Base-by-base conservation (phyloP, 1,140 invertebrate genomes). In the Heliconius congener region DNA sequence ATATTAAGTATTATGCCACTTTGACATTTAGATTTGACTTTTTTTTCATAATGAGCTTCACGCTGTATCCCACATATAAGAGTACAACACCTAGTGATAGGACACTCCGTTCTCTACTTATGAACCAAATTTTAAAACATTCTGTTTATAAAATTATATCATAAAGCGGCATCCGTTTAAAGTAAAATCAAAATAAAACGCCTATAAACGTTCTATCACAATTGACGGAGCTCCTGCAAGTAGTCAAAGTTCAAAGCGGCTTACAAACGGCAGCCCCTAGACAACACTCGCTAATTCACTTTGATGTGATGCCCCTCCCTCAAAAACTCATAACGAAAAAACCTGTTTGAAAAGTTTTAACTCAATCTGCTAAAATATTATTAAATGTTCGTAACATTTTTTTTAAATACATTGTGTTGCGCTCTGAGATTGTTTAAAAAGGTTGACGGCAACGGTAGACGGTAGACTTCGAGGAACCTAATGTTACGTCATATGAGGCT, bases 251-350 rank as follows among this genome's bases (percentile, higher is more conserved):
- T 93, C 91, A 93, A 93, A 93, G 90, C 88, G 86, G 87, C 87
- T 91, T 88, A 92, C 89, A 90, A 89, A 86, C 89, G 91, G 88
- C 91, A 89, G 86, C 91, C 90, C 90, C 86, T 88, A 93, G 90
- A 93, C 88, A 93, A 91, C 91, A 91, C 89, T 91, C 86, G 88
- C 88, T 93, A 93, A 93, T 93, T 93, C 89, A 87, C 90, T 93
- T 93, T 93, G 90, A 93, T 91, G 88, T 93, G 90, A 93, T 91
- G 87, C 91, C 80, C 73, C 78, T 72, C 76, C 80, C 86, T 81
- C 74, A 42, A 55, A 73, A 85, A 85, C 83, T 84, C 81, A 83
- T 91, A 90, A 92, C 88, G 90, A 92, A 89, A 89, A 90, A 90
- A 92, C 85, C 83, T 86, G 88, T 88, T 88, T 90, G 90, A 88